These are phyloP conservation scores for Opisthograptis luteolata DNA, from an alignment of 2,888 invertebrate genomes.

Conservation along the genomic window DNA sequence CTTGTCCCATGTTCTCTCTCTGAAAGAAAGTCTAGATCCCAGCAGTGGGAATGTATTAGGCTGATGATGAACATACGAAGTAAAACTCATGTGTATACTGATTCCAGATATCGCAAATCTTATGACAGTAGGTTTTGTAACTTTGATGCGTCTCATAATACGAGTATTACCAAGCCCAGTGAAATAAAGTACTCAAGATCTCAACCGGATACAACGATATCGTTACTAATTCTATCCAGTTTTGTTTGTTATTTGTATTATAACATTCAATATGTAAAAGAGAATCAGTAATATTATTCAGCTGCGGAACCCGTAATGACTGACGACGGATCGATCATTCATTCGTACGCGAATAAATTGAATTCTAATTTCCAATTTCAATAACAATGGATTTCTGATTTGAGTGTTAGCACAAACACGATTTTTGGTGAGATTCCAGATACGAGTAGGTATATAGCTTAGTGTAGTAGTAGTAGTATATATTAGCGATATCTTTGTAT, in stretches of 20 bases:
- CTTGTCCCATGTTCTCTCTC: too few species aligned
- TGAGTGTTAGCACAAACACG: slow-evolving; percentile 51
- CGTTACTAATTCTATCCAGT: slow-evolving; percentile 5
- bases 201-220: neutral
- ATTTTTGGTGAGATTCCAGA: slow-evolving; percentile 45
- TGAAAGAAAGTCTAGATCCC: too few species aligned
- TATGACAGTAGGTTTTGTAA: too few species aligned
- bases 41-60: too few species aligned
- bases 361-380: slow-evolving; percentile 73
- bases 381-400: slow-evolving; percentile 63
- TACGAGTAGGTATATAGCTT: slow-evolving; percentile 34
- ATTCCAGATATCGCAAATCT: too few species aligned
- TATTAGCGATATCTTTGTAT: too few species aligned
- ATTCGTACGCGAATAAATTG: slow-evolving; percentile 62
- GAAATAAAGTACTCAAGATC: slow-evolving; percentile 8
- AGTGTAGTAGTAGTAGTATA: too few species aligned
- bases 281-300: slow-evolving; percentile 44
- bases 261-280: slow-evolving; percentile 39
- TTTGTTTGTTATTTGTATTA: slow-evolving; percentile 23
- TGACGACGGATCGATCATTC: slow-evolving; percentile 59
- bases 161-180: neutral
- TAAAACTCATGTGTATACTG: too few species aligned
- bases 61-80: too few species aligned
- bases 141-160: too few species aligned
- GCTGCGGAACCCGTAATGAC: slow-evolving; percentile 45